phyloP scores from a whole-genome alignment of 1,140 invertebrate genomes.

The Helicoverpa zea region DNA sequence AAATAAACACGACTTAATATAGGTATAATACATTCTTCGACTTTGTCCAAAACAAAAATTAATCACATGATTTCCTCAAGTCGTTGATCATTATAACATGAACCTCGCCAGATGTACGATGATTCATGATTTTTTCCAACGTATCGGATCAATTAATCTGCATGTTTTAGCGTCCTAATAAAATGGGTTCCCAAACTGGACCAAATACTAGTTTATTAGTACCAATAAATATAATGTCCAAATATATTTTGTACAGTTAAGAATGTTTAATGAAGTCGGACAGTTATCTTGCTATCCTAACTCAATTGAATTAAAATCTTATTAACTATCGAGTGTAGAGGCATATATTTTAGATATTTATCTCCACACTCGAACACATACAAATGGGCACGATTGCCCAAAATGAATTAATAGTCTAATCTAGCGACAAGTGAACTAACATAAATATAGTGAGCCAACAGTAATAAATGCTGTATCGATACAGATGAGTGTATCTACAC shows the following conservation, averaged over 20 bases:
- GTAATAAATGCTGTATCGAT: neutral
- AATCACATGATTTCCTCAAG: too few species aligned
- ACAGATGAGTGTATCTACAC: conserved; percentile 3
- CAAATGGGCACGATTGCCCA: too few species aligned
- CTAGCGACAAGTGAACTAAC: too few species aligned
- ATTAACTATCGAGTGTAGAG: neutral
- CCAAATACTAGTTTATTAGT: neutral
- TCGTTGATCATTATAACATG: too few species aligned
- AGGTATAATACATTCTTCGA: too few species aligned
- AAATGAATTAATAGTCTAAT: neutral
- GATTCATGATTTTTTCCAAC: neutral
- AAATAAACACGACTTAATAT: too few species aligned
- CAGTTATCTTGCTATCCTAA: neutral
- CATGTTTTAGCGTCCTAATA: neutral
- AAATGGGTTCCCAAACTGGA: neutral
- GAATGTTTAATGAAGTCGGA: neutral
- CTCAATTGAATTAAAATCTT: neutral
- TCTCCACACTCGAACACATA: neutral
- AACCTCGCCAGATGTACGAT: too few species aligned
- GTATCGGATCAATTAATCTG: neutral
- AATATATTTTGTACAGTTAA: too few species aligned
- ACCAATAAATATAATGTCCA: neutral
- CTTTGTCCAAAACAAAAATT: too few species aligned
- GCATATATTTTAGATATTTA: conserved; percentile 15
- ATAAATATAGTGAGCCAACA: conserved; percentile 1